These are phyloP conservation scores for Dryoscopus gambensis DNA, from an alignment of 2,113 vertebrate genomes.

Conservation along the genomic window DNA sequence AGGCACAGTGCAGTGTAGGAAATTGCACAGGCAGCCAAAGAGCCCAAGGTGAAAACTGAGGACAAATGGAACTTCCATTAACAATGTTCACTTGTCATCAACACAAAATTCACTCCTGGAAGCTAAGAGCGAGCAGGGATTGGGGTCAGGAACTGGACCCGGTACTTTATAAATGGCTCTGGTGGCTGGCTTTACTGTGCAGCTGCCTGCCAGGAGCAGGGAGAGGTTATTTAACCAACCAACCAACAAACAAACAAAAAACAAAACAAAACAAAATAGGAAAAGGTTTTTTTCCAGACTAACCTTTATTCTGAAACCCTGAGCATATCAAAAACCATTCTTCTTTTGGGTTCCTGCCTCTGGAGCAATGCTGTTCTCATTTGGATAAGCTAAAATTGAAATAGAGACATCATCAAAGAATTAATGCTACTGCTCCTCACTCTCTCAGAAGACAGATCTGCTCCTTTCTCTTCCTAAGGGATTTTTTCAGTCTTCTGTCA, in stretches of 20 bases:
- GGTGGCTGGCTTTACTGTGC: neutral
- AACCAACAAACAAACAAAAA: neutral
- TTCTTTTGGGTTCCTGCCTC: neutral
- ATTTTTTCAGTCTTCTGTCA: neutral
- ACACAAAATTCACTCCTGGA: neutral
- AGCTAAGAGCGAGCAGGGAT: neutral
- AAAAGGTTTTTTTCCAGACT: neutral
- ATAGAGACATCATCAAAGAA: neutral
- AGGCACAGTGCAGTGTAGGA: fast-evolving
- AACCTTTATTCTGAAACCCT: neutral
- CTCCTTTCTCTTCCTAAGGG: neutral
- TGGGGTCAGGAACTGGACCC: neutral
- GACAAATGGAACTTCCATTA: neutral
- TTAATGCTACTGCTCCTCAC: neutral
- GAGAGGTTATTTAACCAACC: neutral
- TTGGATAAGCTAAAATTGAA: neutral
- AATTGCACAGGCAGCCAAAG: neutral
- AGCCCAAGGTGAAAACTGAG: neutral
- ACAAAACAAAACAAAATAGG: neutral
- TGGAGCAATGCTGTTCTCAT: neutral
- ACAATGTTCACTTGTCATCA: neutral
- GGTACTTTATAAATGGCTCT: neutral
- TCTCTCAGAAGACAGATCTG: neutral
- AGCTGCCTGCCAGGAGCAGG: neutral
- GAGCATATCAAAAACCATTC: neutral